Percentiles rank a stretch among this genome's conserved stretches.
phyloP scores from a whole-genome alignment of 2,797 vertebrate genomes.

The Sarcophilus harrisii region DNA sequence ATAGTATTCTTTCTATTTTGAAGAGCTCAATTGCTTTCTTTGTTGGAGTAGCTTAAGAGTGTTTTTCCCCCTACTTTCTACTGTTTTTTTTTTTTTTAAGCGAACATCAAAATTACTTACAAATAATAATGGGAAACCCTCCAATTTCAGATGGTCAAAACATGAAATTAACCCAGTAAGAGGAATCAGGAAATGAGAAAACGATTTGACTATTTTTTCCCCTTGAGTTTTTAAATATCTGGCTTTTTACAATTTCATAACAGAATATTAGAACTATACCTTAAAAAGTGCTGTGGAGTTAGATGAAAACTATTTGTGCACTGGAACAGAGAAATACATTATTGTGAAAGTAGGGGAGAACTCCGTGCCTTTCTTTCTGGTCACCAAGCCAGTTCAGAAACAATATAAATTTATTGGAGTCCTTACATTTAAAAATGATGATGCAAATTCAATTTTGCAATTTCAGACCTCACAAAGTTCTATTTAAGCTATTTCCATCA shows the following conservation, averaged over 20 bases:
- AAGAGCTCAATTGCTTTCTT: slow-evolving; percentile 63
- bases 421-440: slow-evolving; percentile 63
- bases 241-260: slow-evolving; percentile 75
- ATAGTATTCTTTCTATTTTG: slow-evolving; percentile 62
- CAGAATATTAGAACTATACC: slow-evolving; percentile 66
- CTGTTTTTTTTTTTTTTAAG: slow-evolving; percentile 71
- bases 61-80: slow-evolving; percentile 61
- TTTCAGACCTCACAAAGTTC: slow-evolving; percentile 69
- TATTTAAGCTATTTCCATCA: slow-evolving; percentile 64
- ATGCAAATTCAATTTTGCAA: slow-evolving; percentile 68
- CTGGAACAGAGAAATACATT: slow-evolving; percentile 72
- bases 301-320: slow-evolving; percentile 75
- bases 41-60: slow-evolving; percentile 68
- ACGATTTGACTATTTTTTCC: slow-evolving; percentile 79
- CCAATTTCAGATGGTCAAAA: slow-evolving; percentile 75
- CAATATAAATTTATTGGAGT: slow-evolving; percentile 72
- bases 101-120: slow-evolving; percentile 73
- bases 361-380: slow-evolving; percentile 80
- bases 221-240: slow-evolving; percentile 68
- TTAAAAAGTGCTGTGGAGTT: slow-evolving; percentile 72
- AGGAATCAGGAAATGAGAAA: slow-evolving; percentile 77
- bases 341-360: slow-evolving; percentile 78
- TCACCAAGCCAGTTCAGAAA: slow-evolving; percentile 77
- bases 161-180: slow-evolving; percentile 75
- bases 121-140: slow-evolving; percentile 68